A percentile compares a stretch with the other conserved stretches of the same genome.
These are phyloP conservation scores for Dunckerocampus dactyliophorus DNA, from an alignment of 2,113 vertebrate genomes.

Conservation along the genomic window DNA sequence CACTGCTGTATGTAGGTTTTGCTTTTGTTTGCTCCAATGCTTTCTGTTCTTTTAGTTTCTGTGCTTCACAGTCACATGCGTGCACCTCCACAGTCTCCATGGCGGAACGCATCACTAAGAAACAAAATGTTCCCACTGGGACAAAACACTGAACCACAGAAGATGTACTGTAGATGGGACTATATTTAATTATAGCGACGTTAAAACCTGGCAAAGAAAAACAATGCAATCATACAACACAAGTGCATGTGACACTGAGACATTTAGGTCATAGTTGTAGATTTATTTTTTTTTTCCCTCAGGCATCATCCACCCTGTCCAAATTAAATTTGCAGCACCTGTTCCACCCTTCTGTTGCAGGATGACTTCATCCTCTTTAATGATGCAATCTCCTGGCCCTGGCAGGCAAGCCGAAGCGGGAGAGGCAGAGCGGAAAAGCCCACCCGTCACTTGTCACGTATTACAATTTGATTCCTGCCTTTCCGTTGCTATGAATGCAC, in stretches of 20 bases:
- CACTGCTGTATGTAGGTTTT: constrained; percentile 13
- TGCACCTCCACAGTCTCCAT: constrained; percentile 9
- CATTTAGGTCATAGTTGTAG: constrained; percentile 20
- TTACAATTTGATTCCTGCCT: constrained; percentile 34
- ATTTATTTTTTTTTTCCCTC: constrained; percentile 47
- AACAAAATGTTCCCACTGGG: constrained; percentile 33
- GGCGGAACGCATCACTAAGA: constrained; percentile 19
- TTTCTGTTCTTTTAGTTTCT: constrained; percentile 18
- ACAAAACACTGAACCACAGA: constrained; percentile 5
- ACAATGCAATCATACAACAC: constrained; percentile 3
- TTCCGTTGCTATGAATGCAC: constrained; percentile 13
- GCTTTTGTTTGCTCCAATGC: constrained; percentile 24
- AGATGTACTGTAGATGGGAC: constrained; percentile 11
- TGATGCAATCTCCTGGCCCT: constrained; percentile 69
- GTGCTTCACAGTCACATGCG: neutral
- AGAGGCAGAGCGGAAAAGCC: constrained; percentile 38
- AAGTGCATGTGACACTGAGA: constrained; percentile 16
- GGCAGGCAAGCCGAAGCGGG: constrained; percentile 50
- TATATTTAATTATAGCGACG: constrained; percentile 22
- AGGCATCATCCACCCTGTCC: constrained; percentile 34
- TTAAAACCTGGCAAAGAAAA: constrained; percentile 12
- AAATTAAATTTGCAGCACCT: constrained; percentile 72
- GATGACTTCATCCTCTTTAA: constrained; percentile 73
- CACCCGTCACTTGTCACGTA: constrained; percentile 58
- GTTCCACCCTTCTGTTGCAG: constrained; percentile 68